These are phyloP conservation scores for Okapia johnstoni DNA, from an alignment of 2,113 vertebrate genomes.

Conservation along the genomic window DNA sequence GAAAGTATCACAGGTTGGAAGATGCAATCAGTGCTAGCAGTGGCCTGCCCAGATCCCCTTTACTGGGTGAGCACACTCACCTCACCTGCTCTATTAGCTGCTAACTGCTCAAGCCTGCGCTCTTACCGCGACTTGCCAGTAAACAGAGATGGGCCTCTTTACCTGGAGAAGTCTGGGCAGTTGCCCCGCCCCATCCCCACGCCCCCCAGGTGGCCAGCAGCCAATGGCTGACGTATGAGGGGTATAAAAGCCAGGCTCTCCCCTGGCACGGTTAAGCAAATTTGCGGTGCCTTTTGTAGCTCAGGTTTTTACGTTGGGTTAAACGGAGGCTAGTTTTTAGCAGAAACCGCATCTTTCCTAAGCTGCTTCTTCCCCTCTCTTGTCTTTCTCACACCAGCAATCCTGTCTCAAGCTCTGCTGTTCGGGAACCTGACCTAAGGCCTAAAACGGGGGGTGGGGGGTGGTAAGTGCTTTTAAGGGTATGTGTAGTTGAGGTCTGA, in stretches of 20 bases:
- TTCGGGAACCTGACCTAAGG: not conserved
- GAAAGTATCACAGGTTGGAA: not conserved
- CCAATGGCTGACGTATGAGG: not conserved
- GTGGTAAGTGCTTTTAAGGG: not conserved
- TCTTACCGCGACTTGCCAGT: not conserved
- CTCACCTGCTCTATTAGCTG: not conserved
- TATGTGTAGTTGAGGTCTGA: not conserved
- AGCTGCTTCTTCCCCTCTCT: not conserved
- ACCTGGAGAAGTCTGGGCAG: not conserved
- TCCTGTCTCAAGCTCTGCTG: not conserved
- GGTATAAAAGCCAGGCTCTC: not conserved
- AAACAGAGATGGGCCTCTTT: not conserved
- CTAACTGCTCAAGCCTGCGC: not conserved
- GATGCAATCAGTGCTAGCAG: not conserved
- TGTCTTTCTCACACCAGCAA: not conserved
- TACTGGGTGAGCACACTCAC: fast-evolving
- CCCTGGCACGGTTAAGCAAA: not conserved
- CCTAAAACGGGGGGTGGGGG: not conserved
- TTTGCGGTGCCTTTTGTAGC: not conserved
- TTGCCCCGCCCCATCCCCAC: not conserved
- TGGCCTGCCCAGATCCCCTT: not conserved
- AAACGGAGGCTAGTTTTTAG: not conserved
- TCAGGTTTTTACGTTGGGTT: no score
- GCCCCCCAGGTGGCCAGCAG: not conserved
- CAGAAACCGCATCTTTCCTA: not conserved